Percentiles rank a stretch among this genome's conserved stretches.
Conservation (phyloP, 2,113 vertebrate species). For the Abramis brama region DNA sequence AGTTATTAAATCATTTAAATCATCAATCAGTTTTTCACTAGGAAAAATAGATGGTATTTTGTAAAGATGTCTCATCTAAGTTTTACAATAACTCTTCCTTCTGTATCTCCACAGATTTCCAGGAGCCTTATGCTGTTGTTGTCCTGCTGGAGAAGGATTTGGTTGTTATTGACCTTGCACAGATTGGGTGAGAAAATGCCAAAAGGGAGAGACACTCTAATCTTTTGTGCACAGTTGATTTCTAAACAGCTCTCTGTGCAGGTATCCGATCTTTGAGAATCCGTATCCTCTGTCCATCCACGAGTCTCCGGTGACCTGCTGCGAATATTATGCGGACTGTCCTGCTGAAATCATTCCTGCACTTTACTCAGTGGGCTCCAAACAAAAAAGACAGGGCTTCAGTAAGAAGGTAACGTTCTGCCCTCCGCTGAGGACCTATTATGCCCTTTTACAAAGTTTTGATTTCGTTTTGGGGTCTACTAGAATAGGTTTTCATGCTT, state of each 20-base stretch:
- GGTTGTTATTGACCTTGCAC: constrained; percentile 96
- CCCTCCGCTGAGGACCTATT: not conserved
- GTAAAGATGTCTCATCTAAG: not conserved
- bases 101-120: constrained; percentile 82
- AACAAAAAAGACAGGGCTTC: constrained; percentile 96
- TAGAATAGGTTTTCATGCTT: too few species aligned
- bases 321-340: constrained; percentile 97
- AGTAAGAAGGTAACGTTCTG: constrained; percentile 89
- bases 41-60: not conserved
- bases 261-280: constrained; percentile 79
- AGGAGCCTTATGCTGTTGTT: constrained; percentile 96
- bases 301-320: constrained; percentile 87
- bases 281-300: constrained; percentile 77
- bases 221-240: not conserved
- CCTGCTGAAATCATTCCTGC: constrained; percentile 94
- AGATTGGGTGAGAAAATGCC: constrained; percentile 86
- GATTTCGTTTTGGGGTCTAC: too few species aligned
- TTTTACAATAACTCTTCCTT: not conserved
- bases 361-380: constrained; percentile 93
- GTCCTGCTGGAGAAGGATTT: constrained; percentile 97
- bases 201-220: not conserved
- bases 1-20: not conserved
- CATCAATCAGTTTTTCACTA: not conserved
- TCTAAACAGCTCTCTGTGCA: constrained; percentile 49
- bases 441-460: too few species aligned